These are phyloP conservation scores for Rhyacophila evoluta DNA, from an alignment of 2,888 invertebrate genomes.

Conservation along the genomic window DNA sequence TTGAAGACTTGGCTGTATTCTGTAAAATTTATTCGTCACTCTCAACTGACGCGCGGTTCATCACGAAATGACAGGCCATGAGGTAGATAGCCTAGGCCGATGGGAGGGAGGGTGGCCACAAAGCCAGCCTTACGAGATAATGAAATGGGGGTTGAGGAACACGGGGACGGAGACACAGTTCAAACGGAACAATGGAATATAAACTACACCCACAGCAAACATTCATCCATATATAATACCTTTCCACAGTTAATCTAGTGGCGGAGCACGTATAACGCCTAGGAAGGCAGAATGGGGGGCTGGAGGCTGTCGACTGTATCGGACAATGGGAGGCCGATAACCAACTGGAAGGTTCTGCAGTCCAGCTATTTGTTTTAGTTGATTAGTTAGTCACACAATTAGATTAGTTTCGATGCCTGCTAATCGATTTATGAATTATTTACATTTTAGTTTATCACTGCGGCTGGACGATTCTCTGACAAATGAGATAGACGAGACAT, in stretches of 20 bases:
- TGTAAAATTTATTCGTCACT: not conserved
- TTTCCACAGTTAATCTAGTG: slow-evolving; percentile 52
- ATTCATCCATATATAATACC: slow-evolving; percentile 54
- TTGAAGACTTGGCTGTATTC: not conserved
- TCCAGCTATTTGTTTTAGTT: slow-evolving; percentile 53
- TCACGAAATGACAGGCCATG: not conserved
- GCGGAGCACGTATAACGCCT: slow-evolving; percentile 22
- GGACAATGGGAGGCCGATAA: slow-evolving; percentile 9
- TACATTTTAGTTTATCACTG: slow-evolving; percentile 37
- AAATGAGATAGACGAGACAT: not conserved
- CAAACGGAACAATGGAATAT: slow-evolving; percentile 54
- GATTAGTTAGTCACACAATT: slow-evolving; percentile 54
- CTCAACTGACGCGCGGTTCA: not conserved
- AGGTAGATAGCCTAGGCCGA: not conserved
- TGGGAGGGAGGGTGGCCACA: slow-evolving; percentile 15
- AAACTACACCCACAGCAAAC: slow-evolving; percentile 53
- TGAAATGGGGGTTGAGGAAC: slow-evolving; percentile 27
- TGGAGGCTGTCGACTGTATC: not conserved
- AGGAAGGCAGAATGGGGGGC: not conserved
- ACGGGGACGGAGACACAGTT: slow-evolving; percentile 38
- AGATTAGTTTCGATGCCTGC: slow-evolving; percentile 51
- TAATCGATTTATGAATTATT: slow-evolving; percentile 52
- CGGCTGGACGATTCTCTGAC: not conserved
- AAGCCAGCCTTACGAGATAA: slow-evolving; percentile 30
- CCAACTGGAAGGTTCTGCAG: slow-evolving; percentile 11